Percentiles rank a stretch among this genome's conserved stretches.
Evolutionary conservation across 2,888 invertebrate genomes (phyloP).

Genomic region (Calliopum simillimum): DNA sequence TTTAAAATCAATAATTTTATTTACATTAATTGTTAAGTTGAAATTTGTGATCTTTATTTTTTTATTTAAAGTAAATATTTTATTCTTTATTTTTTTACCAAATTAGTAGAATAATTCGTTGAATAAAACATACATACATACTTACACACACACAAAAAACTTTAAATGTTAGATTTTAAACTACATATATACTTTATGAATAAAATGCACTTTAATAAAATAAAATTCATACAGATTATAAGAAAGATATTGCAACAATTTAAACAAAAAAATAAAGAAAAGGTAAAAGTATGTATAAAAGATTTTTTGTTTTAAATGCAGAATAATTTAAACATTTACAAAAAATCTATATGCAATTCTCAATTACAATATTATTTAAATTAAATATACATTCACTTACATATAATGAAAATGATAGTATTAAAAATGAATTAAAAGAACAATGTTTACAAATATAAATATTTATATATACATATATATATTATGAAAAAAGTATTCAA

Average conservation of each 20-base stretch:
- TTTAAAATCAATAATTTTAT: slow-evolving; percentile 5
- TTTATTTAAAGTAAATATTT: background rate
- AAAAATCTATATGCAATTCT: slow-evolving; percentile 22
- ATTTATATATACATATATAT: background rate
- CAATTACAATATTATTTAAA: slow-evolving; percentile 25
- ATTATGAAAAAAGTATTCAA: background rate
- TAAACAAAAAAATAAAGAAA: background rate
- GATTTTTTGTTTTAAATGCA: background rate
- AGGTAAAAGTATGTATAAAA: slow-evolving; percentile 18
- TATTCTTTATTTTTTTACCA: background rate
- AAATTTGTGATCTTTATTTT: slow-evolving; percentile 5
- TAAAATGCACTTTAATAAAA: slow-evolving; percentile 5
- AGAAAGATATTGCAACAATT: background rate
- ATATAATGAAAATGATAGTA: slow-evolving; percentile 16
- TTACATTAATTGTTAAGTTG: slow-evolving; percentile 1
- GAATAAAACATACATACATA: background rate
- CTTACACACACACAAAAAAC: too few species aligned
- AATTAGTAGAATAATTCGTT: background rate
- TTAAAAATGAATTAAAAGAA: slow-evolving; percentile 8
- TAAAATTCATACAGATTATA: background rate
- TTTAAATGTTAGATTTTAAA: slow-evolving; percentile 15
- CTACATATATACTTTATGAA: background rate
- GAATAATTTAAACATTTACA: background rate
- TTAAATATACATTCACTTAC: background rate
- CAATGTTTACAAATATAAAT: slow-evolving; percentile 16